Evolutionary conservation across 2,797 vertebrate species (phyloP), one percentile per base, ranked within the genome.

Genomic region (Enteromius afrohamiltoni): DNA sequence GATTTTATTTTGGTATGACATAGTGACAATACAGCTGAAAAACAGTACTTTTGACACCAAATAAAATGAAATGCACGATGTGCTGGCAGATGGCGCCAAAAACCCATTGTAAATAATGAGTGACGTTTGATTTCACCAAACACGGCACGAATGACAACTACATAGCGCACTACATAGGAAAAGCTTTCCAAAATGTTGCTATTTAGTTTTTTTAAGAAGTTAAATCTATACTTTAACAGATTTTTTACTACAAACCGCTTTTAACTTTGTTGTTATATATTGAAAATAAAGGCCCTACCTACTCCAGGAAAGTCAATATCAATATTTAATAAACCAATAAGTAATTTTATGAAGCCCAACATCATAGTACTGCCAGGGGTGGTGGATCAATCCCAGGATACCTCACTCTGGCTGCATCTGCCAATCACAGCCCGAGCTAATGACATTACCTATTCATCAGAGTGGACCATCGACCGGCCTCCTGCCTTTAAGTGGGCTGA

Each of bases 301-400:
- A 88, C 87, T 91, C 83, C 26, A 67, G 87, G 67, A 58, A 23
- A 88, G 91, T 92, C 92, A 92, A 90, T 93, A 95, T 95, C 93
- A 95, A 95, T 95, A 95, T 95, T 95, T 95, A 90, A 95, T 94
- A 92, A 93, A 93, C 93, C 92, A 93, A 91, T 90, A 88, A 92
- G 91, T 91, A 88, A 87, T 86, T 89, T 92, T 92, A 92, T 89
- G 86, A 89, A 91, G 82, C 86, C 77, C 26, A 83, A 90, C 89
- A 76, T 91, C 88, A 87, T 87, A 78, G 80, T 40, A 40, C 37
- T 40, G 37, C 37, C 42, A 45, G 42, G 42, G 91, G 77, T 58
- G 37, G 83, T 65, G 84, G 86, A 94, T 95, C 94, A 92, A 92
- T 94, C 91, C 86, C 29, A 84, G 90, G 86, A 91, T 89, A 79